Evolutionary conservation across 1,140 invertebrate species (phyloP).

Genomic region (Muscidifurax raptorellus): DNA sequence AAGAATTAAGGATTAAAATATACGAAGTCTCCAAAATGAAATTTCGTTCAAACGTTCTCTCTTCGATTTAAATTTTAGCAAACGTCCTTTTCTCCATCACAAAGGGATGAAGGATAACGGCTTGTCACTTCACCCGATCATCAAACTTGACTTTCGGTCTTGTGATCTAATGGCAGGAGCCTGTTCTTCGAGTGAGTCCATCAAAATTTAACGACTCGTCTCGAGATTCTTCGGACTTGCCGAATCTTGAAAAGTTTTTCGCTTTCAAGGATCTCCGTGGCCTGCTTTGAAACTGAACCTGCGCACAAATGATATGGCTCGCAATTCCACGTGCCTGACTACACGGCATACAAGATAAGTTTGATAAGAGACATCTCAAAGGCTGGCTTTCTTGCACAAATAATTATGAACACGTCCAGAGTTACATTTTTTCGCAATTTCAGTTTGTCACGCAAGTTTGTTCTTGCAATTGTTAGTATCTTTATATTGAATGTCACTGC

Average conservation of each 20-base stretch:
- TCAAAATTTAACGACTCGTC: constrained; percentile 8
- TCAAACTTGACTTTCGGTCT: neutral
- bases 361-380: constrained; percentile 34
- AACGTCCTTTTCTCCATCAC: neutral
- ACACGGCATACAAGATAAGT: neutral
- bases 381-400: constrained; percentile 39
- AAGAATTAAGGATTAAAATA: no score
- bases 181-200: neutral
- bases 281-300: constrained; percentile 8
- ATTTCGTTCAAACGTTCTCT: no score
- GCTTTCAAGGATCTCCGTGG: neutral
- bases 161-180: neutral
- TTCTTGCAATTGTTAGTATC: no score
- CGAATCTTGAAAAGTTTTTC: neutral
- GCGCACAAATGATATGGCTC: neutral
- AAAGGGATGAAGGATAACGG: neutral
- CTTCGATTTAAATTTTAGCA: neutral
- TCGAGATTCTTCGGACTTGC: neutral
- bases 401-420: neutral
- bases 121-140: neutral
- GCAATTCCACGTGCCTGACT: neutral
- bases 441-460: no score
- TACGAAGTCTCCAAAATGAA: no score
- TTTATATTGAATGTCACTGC: no score
- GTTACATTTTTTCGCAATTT: no score